Percentiles rank a stretch among this genome's conserved stretches.
Conservation (phyloP, 2,113 vertebrate species). For the Takifugu bimaculatus region DNA sequence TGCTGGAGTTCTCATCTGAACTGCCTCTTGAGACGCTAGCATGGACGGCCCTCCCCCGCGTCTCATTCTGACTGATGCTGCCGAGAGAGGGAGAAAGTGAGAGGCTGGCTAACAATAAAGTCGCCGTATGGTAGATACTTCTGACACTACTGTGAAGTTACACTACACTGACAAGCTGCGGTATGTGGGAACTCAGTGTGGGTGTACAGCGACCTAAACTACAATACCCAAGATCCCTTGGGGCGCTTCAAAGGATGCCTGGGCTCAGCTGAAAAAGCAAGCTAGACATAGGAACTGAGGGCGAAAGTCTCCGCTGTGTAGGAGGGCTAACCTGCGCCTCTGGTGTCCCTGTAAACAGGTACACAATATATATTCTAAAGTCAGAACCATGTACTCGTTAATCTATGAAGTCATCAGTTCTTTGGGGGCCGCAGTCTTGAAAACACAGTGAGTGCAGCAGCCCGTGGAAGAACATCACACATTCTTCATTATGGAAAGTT, state of each 20-base stretch:
- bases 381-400: constrained; percentile 22
- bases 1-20: constrained; percentile 57
- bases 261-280: constrained; percentile 53
- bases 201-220: constrained; percentile 62
- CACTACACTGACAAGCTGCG: constrained; percentile 31
- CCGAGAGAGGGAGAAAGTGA: constrained; percentile 21
- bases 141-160: constrained; percentile 53
- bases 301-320: constrained; percentile 54
- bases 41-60: constrained; percentile 34
- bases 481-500: constrained; percentile 27
- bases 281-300: constrained; percentile 41
- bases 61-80: constrained; percentile 39
- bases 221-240: constrained; percentile 53
- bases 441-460: constrained; percentile 6
- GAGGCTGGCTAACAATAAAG: constrained; percentile 54
- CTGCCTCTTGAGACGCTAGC: constrained; percentile 57
- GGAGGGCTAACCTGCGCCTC: constrained; percentile 60
- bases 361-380: neutral
- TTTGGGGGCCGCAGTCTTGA: constrained; percentile 8
- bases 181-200: constrained; percentile 54
- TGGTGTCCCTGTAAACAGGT: constrained; percentile 48
- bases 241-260: constrained; percentile 60
- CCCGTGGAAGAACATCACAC: constrained; percentile 6
- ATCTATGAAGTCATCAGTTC: constrained; percentile 20
- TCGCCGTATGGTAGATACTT: constrained; percentile 39